Evolutionary conservation across 1,140 invertebrate genomes (phyloP), one percentile per base, ranked within the genome.

Genomic region (Schlechtendalia chinensis): DNA sequence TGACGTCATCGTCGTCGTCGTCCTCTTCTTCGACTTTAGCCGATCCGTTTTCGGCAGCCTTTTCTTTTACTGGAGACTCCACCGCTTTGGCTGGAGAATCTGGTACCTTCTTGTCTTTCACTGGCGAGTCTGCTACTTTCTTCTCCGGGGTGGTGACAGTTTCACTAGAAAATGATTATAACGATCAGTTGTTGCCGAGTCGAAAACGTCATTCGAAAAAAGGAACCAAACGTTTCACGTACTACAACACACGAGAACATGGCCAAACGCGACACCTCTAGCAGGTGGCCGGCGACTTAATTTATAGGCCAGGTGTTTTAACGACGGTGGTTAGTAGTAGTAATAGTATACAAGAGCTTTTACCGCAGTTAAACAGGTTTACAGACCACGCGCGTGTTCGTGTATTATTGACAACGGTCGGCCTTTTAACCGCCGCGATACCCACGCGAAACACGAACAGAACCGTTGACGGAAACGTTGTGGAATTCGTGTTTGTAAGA

Each of bases 101-200:
- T 29, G 56, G 75, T 6, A 79, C 58, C 22, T 79, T 79, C 17
- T 79, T 79, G 0, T 79, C 75, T 50, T 79, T 79, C 5, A 50
- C 54, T 63, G 75, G 75, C 5, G 75, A 79, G 24, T 79, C 75
- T 5, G 39, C 58, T 17, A 79, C 75, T 79, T 79, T 79, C 45
- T 79, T 79, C 29, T 79, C 75, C 50, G 75, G 75, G 75, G 75
- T 79, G 39, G 39, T 61, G 39, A 79, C 24, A 50, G 75, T 50
- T 63, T 61, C 75, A 61, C 58, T 79, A 79, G n/a, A n/a, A n/a
- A n/a, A n/a, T n/a, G n/a, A n/a, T n/a, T n/a, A n/a, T n/a, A n/a
- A n/a, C n/a, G n/a, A n/a, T n/a, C n/a, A n/a, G n/a, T n/a, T n/a
- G n/a, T n/a, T n/a, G n/a, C n/a, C n/a, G n/a, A n/a, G n/a, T n/a